Base-by-base conservation (phyloP, 2,888 invertebrate genomes). In the Scotopteryx bipunctaria region DNA sequence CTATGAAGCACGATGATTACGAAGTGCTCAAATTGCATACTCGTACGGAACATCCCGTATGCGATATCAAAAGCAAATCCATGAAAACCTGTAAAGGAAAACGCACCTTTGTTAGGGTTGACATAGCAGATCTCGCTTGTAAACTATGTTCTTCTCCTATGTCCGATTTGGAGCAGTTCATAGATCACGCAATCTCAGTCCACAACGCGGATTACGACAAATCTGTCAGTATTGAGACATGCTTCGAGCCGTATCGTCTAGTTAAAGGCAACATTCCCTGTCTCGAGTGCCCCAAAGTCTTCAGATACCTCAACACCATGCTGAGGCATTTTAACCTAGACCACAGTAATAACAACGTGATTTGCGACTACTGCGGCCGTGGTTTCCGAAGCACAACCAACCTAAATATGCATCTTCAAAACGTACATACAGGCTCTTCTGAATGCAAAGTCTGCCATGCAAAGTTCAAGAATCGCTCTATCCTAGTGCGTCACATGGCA, bases 281-380 rank as follows among this genome's bases (percentile, higher is more conserved):
- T 17, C 84, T 85, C 0, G 51, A 78, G 21, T 90, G 89, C 35
- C 66, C 78, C 0, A 76, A 79, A 1, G 69, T 69, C 0, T 90
- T 90, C 41, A 53, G 85, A 8, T 90, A 88, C 45, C 84, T 89
- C 33, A 79, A 81, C 0, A 82, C 79, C 0, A 61, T 90, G 1
- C 61, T 86, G 2, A 71, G 84, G 1, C 89, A 90, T 42, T 77
- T 88, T 36, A 89, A 86, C 25, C 73, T 82, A 0, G 84, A 80
- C 15, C 89, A 90, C 27, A 86, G 79, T 36, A 78, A 85, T 15
- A 85, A 87, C 29, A 87, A 83, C 17, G 76, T 76, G 8, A 87
- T 90, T 6, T 90, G 90, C 58, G 86, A 86, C 43, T 85, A 80
- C 42, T 90, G 89, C 55, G 89, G 89, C 0, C 73, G 82, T 0